Base-by-base conservation (phyloP, 1,140 invertebrate genomes). In the Drosophila orena region DNA sequence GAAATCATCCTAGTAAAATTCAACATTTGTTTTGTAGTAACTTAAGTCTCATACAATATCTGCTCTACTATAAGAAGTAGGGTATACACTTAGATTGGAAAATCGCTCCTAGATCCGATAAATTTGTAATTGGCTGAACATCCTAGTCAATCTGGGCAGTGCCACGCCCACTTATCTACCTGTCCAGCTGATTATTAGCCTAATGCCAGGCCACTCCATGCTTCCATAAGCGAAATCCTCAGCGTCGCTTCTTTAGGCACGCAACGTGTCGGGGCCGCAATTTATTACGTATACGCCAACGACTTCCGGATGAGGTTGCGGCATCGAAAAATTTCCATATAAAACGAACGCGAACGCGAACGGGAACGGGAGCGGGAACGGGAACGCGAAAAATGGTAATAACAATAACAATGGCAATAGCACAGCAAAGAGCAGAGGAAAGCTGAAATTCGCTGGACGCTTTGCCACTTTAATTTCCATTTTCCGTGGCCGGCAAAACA, bases 281-380 rank as follows among this genome's bases (percentile, higher is more conserved):
- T 79, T 64, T 88, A 86, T 86, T 88, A 88, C 84, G 83, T 86
- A 86, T 79, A 88, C 83, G 83, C 70, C 79, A 86, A 79, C 83
- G 56, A 86, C 83, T 86, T 86, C 83, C 83, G 81, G 79, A 64
- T 79, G 70, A 58, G 72, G 37, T 70, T 70, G 66, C 62, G 66
- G 66, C 64, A 69, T 56, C 37, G 20, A 30, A 85, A 64, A 77
- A 77, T 69, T 77, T 77, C 73, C 74, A 77, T 77, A 50, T 56
- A 61, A 76, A 74, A 44, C 50, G 69, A 17, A 17, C 2, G 15
- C 10, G 7, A 44, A 43, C 17, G 37, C 59, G 20, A 61, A 58
- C n/a, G n/a, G n/a, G n/a, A n/a, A n/a, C n/a, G n/a, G n/a, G n/a
- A n/a, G n/a, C n/a, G n/a, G n/a, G 69, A 17, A 17, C 2, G 15